A percentile compares a stretch with the other conserved stretches of the same genome.
Evolutionary conservation across 2,888 invertebrate genomes (phyloP).

Genomic region (Malthinus flaveolus): DNA sequence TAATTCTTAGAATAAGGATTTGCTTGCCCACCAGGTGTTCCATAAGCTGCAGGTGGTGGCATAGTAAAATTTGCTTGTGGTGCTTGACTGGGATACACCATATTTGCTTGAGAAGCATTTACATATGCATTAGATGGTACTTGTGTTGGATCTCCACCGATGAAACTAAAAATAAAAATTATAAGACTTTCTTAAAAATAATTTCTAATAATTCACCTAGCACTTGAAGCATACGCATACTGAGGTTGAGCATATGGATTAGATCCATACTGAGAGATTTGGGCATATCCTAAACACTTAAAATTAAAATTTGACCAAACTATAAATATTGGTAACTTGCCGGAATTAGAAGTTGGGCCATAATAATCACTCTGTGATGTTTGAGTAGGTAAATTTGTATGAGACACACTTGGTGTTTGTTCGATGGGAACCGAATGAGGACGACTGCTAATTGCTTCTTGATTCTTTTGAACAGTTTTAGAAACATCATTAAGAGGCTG

Average conservation of each 20-base stretch:
- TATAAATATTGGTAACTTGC: constrained; percentile 4
- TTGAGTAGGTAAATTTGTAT: constrained; percentile 30
- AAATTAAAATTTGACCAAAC: background rate
- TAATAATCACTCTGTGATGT: constrained; percentile 47
- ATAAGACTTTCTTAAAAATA: background rate
- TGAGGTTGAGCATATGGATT: constrained; percentile 8
- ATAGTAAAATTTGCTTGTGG: constrained; percentile 39
- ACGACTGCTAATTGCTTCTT: constrained; percentile 37
- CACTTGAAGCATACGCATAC: constrained; percentile 8
- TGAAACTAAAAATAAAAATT: constrained; percentile 17
- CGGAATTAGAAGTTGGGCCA: constrained; percentile 41
- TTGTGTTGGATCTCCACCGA: background rate
- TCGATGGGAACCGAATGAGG: constrained; percentile 45
- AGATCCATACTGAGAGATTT: constrained; percentile 11
- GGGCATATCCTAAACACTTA: constrained; percentile 8
- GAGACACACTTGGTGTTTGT: constrained; percentile 39
- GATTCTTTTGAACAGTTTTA: constrained; percentile 13
- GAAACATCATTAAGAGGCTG: background rate
- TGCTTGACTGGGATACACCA: constrained; percentile 42
- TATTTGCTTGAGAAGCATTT: constrained; percentile 42
- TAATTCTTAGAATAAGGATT: constrained; percentile 52
- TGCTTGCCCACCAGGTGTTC: constrained; percentile 38
- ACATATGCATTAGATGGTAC: constrained; percentile 41
- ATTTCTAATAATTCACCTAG: constrained; percentile 1
- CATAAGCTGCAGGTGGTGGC: constrained; percentile 34